Evolutionary conservation across 2,888 invertebrate genomes (phyloP).

Genomic region (Hartigia nigra): DNA sequence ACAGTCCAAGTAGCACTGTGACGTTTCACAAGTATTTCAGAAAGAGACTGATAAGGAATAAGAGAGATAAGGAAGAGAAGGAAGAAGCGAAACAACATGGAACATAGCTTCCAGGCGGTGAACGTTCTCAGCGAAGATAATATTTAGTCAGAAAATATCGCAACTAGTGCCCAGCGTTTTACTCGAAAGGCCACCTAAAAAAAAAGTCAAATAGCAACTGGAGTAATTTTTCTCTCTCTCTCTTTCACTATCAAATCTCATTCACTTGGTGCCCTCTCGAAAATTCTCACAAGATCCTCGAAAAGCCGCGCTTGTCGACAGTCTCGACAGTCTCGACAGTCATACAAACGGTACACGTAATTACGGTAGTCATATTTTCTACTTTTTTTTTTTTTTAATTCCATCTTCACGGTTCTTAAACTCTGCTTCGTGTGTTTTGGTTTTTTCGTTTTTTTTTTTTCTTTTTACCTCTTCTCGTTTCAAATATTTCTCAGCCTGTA

Average conservation of each 20-base stretch:
- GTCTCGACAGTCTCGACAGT: neutral
- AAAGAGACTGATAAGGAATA: neutral
- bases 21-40: neutral
- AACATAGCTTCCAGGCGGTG: neutral
- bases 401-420: neutral
- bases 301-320: neutral
- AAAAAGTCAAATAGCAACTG: neutral
- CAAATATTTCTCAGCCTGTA: neutral
- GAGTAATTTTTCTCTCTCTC: neutral
- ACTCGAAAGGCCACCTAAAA: neutral
- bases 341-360: neutral
- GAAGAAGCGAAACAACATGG: neutral
- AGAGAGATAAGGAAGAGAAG: neutral
- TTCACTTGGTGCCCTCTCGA: neutral
- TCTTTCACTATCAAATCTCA: neutral
- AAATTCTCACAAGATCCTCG: neutral
- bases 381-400: neutral
- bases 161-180: neutral
- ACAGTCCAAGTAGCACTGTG: neutral
- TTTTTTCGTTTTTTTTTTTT: neutral
- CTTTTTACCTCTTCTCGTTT: neutral
- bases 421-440: neutral
- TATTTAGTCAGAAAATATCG: neutral
- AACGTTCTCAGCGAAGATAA: neutral
- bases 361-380: neutral